These are phyloP conservation scores for Eonycteris spelaea DNA, from an alignment of 2,113 vertebrate genomes.

Conservation along the genomic window DNA sequence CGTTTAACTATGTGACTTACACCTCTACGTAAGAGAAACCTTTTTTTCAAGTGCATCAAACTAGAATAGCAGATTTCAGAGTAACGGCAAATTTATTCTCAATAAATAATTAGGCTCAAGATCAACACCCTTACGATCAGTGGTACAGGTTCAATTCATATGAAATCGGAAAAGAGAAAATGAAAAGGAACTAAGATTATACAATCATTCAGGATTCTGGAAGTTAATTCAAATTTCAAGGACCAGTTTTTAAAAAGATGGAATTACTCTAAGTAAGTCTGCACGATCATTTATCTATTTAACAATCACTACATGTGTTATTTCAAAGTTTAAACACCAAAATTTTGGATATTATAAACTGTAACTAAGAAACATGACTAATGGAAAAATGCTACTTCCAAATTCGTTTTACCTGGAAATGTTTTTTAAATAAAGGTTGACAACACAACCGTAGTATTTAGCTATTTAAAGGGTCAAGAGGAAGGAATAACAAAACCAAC, in stretches of 20 bases:
- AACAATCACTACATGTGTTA: background rate
- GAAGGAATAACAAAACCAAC: constrained; percentile 24
- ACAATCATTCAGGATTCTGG: background rate
- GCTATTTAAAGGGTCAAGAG: background rate
- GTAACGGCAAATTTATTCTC: background rate
- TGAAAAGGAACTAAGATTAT: background rate
- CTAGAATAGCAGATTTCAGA: background rate
- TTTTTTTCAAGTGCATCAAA: background rate
- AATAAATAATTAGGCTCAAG: background rate
- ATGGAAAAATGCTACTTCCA: background rate
- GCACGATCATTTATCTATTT: background rate
- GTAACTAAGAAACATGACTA: background rate
- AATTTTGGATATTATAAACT: background rate
- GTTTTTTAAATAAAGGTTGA: background rate
- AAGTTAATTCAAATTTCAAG: constrained; percentile 9
- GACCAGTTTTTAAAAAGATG: constrained; percentile 1
- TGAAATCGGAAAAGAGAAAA: background rate
- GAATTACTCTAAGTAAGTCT: background rate
- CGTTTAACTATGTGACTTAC: background rate
- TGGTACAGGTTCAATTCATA: background rate
- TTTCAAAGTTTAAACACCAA: background rate
- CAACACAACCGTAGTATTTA: background rate
- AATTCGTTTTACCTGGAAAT: background rate
- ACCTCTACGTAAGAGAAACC: background rate
- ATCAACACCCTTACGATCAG: background rate